Percentiles rank a stretch among this genome's conserved stretches.
phyloP scores from a whole-genome alignment of 1,140 invertebrate species.

The Drosophila nikananu region DNA sequence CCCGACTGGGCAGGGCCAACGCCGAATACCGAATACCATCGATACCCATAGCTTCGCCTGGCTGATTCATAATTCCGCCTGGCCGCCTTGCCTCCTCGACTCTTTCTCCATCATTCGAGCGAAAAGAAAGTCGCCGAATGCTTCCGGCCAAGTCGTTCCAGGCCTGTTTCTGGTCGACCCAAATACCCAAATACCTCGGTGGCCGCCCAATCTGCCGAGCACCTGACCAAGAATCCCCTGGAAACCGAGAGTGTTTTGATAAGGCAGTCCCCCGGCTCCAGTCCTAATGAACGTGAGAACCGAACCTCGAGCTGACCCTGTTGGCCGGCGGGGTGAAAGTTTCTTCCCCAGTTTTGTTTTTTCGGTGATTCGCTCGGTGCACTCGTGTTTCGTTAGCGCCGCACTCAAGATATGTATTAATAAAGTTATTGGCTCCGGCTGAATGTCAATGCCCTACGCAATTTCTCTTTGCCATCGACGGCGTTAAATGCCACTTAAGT shows the following conservation, averaged over 20 bases:
- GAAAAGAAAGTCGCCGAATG: slow-evolving; percentile 76
- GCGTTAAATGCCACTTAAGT: slow-evolving; percentile 72
- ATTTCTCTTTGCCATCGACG: slow-evolving; percentile 65
- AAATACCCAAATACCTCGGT: slow-evolving; percentile 54
- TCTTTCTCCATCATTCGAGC: slow-evolving; percentile 37
- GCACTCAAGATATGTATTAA: slow-evolving; percentile 51
- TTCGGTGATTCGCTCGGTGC: not conserved
- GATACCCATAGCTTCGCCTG: slow-evolving; percentile 3
- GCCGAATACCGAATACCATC: slow-evolving; percentile 41
- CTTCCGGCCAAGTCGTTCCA: slow-evolving; percentile 66
- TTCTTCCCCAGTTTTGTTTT: slow-evolving; percentile 13
- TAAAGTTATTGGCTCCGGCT: slow-evolving; percentile 50
- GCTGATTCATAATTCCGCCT: slow-evolving; percentile 66
- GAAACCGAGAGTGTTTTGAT: slow-evolving; percentile 78
- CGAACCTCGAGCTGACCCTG: slow-evolving; percentile 51
- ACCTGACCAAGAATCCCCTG: slow-evolving; percentile 57
- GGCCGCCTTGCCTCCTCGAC: slow-evolving; percentile 31
- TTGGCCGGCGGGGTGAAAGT: slow-evolving; percentile 68
- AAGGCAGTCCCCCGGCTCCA: slow-evolving; percentile 30
- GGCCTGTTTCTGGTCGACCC: slow-evolving; percentile 50
- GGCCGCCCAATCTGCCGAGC: slow-evolving; percentile 2
- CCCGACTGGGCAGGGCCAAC: slow-evolving; percentile 50
- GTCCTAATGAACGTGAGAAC: slow-evolving; percentile 77
- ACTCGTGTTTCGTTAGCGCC: slow-evolving; percentile 10
- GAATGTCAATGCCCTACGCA: slow-evolving; percentile 77